Percentiles rank a stretch among this genome's conserved stretches.
These are phyloP conservation scores for Rhynchophorus ferrugineus DNA, from an alignment of 1,140 invertebrate species.

Conservation along the genomic window DNA sequence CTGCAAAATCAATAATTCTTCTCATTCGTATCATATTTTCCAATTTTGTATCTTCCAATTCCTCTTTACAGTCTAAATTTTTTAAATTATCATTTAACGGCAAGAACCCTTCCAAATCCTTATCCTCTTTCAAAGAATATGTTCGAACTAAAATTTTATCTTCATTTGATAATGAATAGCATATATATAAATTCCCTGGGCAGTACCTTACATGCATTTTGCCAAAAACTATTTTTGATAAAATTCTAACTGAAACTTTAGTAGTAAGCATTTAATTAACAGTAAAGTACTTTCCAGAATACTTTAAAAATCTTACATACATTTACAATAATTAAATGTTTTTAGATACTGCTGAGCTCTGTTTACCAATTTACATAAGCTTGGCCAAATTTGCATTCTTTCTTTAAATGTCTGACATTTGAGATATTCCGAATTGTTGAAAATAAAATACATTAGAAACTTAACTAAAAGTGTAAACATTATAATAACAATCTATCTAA, in stretches of 20 bases:
- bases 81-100: slow-evolving; percentile 58
- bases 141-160: slow-evolving; percentile 50
- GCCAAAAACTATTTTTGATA: too few species aligned
- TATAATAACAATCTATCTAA: neutral
- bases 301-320: slow-evolving; percentile 35
- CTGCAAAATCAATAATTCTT: slow-evolving; percentile 46
- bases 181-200: too few species aligned
- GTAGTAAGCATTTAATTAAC: neutral
- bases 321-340: slow-evolving; percentile 43
- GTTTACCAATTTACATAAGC: slow-evolving; percentile 67
- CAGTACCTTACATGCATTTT: too few species aligned
- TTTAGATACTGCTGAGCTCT: slow-evolving; percentile 49
- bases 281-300: neutral
- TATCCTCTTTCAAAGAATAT: slow-evolving; percentile 69
- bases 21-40: slow-evolving; percentile 38
- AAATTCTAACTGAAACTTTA: too few species aligned
- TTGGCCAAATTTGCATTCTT: slow-evolving; percentile 68
- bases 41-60: slow-evolving; percentile 25
- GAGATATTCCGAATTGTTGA: slow-evolving; percentile 50
- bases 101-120: slow-evolving; percentile 69
- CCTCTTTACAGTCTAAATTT: slow-evolving; percentile 45
- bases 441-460: slow-evolving; percentile 66
- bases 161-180: slow-evolving; percentile 1
- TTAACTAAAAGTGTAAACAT: slow-evolving; percentile 51
- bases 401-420: slow-evolving; percentile 53